A percentile compares a stretch with the other conserved stretches of the same genome.
Evolutionary conservation across 1,140 invertebrate species (phyloP).

Genomic region (Rhopalosiphum padi): DNA sequence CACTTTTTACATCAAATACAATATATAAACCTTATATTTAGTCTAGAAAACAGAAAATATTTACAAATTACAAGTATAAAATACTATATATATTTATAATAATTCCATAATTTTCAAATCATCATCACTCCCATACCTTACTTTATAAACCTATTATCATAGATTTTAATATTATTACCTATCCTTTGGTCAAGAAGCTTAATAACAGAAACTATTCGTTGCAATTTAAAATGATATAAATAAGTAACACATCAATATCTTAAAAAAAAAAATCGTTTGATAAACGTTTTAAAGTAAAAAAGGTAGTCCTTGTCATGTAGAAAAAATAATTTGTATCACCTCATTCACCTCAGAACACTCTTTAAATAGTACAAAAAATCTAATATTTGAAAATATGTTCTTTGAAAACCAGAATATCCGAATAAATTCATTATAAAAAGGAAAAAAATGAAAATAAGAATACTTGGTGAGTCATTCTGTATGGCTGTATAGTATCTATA

Average conservation of each 20-base stretch:
- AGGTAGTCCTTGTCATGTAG: neutral
- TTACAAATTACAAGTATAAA: neutral
- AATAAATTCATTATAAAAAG: neutral
- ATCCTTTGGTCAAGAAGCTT: neutral
- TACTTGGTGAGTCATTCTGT: neutral
- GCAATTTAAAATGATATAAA: neutral
- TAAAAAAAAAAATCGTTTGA: neutral
- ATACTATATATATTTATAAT: neutral
- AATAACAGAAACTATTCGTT: neutral
- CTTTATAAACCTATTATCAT: neutral
- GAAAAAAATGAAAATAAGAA: neutral
- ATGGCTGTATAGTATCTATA: neutral
- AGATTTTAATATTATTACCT: neutral
- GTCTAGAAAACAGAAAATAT: neutral
- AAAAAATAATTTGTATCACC: neutral
- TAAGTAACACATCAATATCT: neutral
- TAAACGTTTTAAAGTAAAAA: neutral
- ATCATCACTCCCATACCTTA: neutral
- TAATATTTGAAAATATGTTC: neutral
- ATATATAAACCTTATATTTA: neutral
- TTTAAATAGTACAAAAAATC: neutral
- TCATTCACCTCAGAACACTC: neutral
- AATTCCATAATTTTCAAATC: constrained; percentile 9
- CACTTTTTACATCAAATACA: neutral
- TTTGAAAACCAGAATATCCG: neutral